Percentiles rank a stretch among this genome's conserved stretches.
These are phyloP conservation scores for Zaprionus taronus DNA, from an alignment of 1,140 invertebrate species.

Conservation along the genomic window DNA sequence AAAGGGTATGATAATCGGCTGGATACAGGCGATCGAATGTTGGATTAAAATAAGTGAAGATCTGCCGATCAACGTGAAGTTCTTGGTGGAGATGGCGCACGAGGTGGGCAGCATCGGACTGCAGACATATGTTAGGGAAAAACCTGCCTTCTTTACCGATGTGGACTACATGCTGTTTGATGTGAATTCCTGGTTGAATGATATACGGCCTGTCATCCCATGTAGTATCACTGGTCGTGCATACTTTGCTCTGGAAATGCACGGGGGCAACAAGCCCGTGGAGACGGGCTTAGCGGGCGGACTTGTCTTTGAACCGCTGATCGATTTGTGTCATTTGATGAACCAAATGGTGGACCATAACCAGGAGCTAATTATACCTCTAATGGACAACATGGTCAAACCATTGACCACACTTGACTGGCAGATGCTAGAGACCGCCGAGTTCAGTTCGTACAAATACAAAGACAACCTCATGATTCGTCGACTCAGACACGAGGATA, in stretches of 20 bases:
- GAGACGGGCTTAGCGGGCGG: constrained; percentile 41
- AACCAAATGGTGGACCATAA: constrained; percentile 27
- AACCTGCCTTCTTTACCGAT: constrained; percentile 36
- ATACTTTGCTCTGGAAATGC: constrained; percentile 27
- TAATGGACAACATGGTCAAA: not conserved
- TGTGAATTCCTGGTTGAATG: constrained; percentile 45
- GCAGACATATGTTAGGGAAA: constrained; percentile 13
- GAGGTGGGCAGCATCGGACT: constrained; percentile 42
- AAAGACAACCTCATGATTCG: constrained; percentile 33
- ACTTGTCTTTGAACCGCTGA: constrained; percentile 51
- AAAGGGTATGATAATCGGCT: constrained; percentile 50
- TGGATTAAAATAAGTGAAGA: constrained; percentile 31
- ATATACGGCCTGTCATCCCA: constrained; percentile 16
- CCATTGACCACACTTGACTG: constrained; percentile 17
- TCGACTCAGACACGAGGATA: constrained; percentile 20
- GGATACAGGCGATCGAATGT: constrained; percentile 43
- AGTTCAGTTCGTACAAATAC: constrained; percentile 38
- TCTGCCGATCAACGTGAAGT: constrained; percentile 49
- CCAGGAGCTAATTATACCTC: constrained; percentile 27
- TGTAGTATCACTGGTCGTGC: constrained; percentile 45
- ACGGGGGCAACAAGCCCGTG: constrained; percentile 35
- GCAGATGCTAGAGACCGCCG: constrained; percentile 34
- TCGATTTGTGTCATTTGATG: constrained; percentile 48
- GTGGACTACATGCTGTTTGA: constrained; percentile 42
- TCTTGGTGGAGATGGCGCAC: constrained; percentile 46